Evolutionary conservation across 2,888 invertebrate genomes (phyloP), one percentile per base, ranked within the genome.

Genomic region (Polyommatus iphigenia): DNA sequence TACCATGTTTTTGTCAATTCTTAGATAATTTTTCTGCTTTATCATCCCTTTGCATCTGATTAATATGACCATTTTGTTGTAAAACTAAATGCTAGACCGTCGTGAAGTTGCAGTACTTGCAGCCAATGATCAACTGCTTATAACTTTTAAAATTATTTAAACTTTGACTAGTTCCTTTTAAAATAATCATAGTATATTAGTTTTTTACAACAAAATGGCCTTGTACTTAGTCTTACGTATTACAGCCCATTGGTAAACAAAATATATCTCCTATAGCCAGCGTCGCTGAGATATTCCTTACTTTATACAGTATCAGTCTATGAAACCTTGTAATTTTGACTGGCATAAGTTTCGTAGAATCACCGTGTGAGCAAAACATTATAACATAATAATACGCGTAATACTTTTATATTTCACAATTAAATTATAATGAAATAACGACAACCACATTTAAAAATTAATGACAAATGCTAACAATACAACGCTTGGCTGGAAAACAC

Each of bases 391-490:
- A 75, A 75, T 75, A 75, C 75, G 24, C 46, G 29, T 50, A 77
- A 67, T 77, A 71, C 71, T 77, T 71, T 77, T 59, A n/a, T 73
- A 78, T 41, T 77, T 76, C 20, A 78, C 62, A 50, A 73, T 77
- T 62, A 78, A 77, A 54, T 50, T 75, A 24, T 73, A 75, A 75
- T 75, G 54, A 67, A 78, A 54, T 77, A 80, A 76, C 79, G 73
- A 78, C 79, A 79, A 79, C 79, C 78, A 80, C 79, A 72, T 29
- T 78, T 77, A 79, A 81, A 59, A 57, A 78, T 78, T 78, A 81
- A 80, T 77, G 79, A 73, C 81, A 81, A 80, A 81, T 81, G 81
- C 81, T 73, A 79, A 77, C 79, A 86, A 86, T 29, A 67, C n/a
- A 46, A 73, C 18, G 62, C 20, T 29, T 32, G 59, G 15, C 67